phyloP scores from a whole-genome alignment of 2,113 vertebrate genomes.

The Lepus europaeus region DNA sequence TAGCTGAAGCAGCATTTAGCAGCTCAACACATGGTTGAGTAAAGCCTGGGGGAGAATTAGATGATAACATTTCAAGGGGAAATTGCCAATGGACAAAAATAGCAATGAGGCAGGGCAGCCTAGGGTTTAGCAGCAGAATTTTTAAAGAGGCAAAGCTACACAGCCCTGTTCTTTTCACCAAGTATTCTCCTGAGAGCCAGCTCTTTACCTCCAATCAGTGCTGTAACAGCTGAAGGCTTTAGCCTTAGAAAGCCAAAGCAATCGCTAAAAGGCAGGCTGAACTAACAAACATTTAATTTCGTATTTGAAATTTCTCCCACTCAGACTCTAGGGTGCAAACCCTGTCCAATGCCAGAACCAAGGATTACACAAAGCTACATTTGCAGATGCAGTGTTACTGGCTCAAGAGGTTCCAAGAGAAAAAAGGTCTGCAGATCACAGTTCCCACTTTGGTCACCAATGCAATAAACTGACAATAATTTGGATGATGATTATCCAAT shows the following conservation, averaged over 20 bases:
- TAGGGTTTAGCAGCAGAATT: conserved; percentile 70
- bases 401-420: not conserved
- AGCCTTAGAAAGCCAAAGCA: conserved; percentile 67
- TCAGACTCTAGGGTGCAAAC: conserved; percentile 18
- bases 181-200: conserved; percentile 71
- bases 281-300: conserved; percentile 68
- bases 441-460: conserved; percentile 58
- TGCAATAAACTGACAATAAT: conserved; percentile 48
- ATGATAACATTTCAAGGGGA: conserved; percentile 78
- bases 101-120: conserved; percentile 68
- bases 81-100: conserved; percentile 78
- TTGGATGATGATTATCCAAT: conserved; percentile 55
- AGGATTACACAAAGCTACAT: conserved; percentile 54
- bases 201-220: conserved; percentile 70
- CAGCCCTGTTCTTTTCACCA: conserved; percentile 67
- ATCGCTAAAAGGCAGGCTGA: conserved; percentile 56
- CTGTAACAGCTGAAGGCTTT: conserved; percentile 63
- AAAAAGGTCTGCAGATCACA: not conserved
- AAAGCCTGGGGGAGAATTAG: conserved; percentile 73
- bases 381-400: conserved; percentile 20
- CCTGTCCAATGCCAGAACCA: conserved; percentile 31
- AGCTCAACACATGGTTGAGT: conserved; percentile 76
- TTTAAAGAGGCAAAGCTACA: conserved; percentile 71
- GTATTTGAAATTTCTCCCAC: conserved; percentile 66
- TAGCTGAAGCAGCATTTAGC: conserved; percentile 81